A percentile compares a stretch with the other conserved stretches of the same genome.
phyloP scores from a whole-genome alignment of 2,888 invertebrate species.

The Therioaphis trifolii region DNA sequence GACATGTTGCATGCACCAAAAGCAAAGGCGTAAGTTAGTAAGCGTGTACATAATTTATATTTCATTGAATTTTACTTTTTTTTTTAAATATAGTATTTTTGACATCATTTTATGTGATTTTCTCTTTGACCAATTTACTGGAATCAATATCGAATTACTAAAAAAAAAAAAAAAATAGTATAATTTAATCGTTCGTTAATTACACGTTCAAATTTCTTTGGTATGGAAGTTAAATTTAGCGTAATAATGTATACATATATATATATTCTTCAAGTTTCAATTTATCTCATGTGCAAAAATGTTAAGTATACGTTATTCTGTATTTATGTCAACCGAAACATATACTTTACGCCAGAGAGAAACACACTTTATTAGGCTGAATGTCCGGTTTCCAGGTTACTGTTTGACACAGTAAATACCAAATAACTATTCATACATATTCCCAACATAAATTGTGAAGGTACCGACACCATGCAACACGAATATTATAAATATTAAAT shows the following conservation, averaged over 20 bases:
- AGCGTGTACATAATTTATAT: no score
- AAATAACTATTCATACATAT: background rate
- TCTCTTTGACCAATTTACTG: background rate
- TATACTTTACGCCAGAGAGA: background rate
- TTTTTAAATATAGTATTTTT: no score
- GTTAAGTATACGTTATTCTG: background rate
- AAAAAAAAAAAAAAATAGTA: no score
- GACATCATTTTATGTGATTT: background rate
- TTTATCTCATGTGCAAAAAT: background rate
- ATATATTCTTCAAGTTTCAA: background rate
- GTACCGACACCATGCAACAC: background rate
- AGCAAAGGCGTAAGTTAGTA: no score
- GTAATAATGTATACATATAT: background rate
- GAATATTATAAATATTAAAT: background rate
- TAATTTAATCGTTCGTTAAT: no score
- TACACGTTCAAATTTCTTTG: no score
- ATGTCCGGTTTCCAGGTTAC: slow-evolving; percentile 13
- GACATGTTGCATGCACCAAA: no score
- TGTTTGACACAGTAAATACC: background rate
- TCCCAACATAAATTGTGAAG: background rate
- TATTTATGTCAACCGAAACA: background rate
- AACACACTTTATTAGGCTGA: background rate
- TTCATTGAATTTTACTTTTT: no score
- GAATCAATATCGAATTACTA: background rate
- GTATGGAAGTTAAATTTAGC: no score